phyloP scores from a whole-genome alignment of 2,888 invertebrate genomes.

The Amiota communis region DNA sequence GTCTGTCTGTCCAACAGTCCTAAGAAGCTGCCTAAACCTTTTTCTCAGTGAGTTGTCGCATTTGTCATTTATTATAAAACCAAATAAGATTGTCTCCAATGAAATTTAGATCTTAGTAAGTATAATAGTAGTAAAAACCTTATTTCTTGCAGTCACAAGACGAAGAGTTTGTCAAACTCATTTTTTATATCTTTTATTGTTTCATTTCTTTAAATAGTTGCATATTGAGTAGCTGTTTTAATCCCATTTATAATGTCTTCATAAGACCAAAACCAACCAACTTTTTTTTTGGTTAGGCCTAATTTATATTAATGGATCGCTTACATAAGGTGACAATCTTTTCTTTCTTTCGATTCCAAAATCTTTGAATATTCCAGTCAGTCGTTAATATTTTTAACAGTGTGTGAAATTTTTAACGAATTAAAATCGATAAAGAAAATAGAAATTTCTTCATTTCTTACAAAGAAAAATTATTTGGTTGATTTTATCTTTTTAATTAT shows the following conservation, averaged over 20 bases:
- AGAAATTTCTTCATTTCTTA: neutral
- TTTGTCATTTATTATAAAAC: too few species aligned
- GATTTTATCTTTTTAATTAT: constrained; percentile 9
- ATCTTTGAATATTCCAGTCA: too few species aligned
- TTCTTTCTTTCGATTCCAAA: too few species aligned
- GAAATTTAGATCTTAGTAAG: too few species aligned
- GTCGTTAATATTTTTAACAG: too few species aligned
- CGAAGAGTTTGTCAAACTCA: constrained; percentile 1
- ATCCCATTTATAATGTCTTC: constrained; percentile 8
- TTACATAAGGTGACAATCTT: neutral
- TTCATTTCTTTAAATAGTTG: neutral
- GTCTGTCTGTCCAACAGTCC: too few species aligned
- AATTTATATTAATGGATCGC: constrained; percentile 13
- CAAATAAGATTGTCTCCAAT: too few species aligned
- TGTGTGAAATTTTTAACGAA: neutral
- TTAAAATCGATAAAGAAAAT: neutral
- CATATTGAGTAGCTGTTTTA: constrained; percentile 1
- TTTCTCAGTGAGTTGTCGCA: too few species aligned
- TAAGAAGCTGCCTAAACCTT: too few species aligned
- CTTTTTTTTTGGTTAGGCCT: neutral
- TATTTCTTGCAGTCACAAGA: neutral
- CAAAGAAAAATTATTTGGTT: constrained; percentile 4
- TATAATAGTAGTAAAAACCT: too few species aligned
- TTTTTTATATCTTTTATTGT: neutral
- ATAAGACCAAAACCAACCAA: neutral